Evolutionary conservation across 2,113 vertebrate species (phyloP).

Genomic region (Rallus limicola): DNA sequence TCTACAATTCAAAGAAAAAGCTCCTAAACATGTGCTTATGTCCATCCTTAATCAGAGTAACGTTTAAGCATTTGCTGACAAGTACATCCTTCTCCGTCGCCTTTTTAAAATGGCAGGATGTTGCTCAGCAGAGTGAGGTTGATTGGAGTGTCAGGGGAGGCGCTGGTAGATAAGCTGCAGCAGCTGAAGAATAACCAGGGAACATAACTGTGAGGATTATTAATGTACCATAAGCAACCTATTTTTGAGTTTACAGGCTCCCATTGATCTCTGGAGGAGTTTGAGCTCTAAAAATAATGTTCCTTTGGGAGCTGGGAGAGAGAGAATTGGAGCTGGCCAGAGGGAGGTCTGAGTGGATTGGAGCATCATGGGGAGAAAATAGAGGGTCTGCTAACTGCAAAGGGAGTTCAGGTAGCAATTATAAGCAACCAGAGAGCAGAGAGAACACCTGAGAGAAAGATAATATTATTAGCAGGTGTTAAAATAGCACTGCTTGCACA

Average conservation of each 20-base stretch:
- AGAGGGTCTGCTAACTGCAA: not conserved
- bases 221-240: conserved; percentile 35
- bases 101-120: not conserved
- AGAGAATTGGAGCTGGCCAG: not conserved
- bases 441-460: not conserved
- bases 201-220: conserved; percentile 31
- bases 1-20: not conserved
- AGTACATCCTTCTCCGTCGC: not conserved
- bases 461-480: not conserved
- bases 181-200: conserved; percentile 45
- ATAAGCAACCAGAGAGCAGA: not conserved
- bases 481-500: conserved; percentile 7
- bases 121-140: not conserved
- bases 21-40: not conserved
- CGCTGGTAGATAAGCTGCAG: not conserved
- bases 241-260: conserved; percentile 57
- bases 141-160: not conserved
- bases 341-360: conserved; percentile 29
- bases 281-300: conserved; percentile 23
- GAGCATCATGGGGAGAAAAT: conserved; percentile 11
- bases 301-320: not conserved
- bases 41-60: not conserved
- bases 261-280: conserved; percentile 54
- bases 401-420: conserved; percentile 14
- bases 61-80: not conserved